Base-by-base conservation (phyloP, 2,888 invertebrate species). In the Andrena hattorfiana region DNA sequence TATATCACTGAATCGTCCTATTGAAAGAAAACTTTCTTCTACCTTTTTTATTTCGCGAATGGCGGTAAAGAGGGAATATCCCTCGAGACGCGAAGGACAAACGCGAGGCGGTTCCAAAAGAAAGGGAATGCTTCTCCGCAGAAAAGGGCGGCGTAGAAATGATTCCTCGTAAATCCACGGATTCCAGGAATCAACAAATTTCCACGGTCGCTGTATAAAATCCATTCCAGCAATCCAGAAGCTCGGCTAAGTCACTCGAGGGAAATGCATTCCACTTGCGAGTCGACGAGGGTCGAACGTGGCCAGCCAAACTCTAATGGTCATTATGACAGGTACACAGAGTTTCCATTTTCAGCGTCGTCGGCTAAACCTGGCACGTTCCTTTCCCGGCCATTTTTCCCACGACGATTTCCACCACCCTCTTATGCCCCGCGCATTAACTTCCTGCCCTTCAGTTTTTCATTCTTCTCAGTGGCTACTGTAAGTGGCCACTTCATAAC, bases 341-440 rank as follows among this genome's bases (percentile, higher is more conserved):
- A 91, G 92, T 93, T 93, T 93, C 93, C 93, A 93, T 93, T 93
- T 92, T 91, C 92, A 82, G 78, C 84, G 84, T 85, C 89, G 87
- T 87, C 90, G 71, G 87, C 85, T 87, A 85, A 81, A 85, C 85
- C 71, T 77, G 60, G 71, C 87, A 87, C 89, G 85, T 85, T 83
- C 59, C 77, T 81, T 85, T 69, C 67, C 35, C 70, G 51, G 49
- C 72, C 80, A 87, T 89, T 89, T 89, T 85, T 87, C 79, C 67
- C 73, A 28, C 48, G 30, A 32, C 69, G 67, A 78, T 81, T 71
- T 62, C n/a, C 76, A 6, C 54, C 48, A 70, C 83, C 64, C 84
- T 67, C 75, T 77, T 75, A 70, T 64, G 62, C 71, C 28, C 56
- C 68, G 83, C 68, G 83, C 86, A 87, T 87, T 87, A 87, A 74